These are phyloP conservation scores for Phyllotreta cruciferae DNA, from an alignment of 2,888 invertebrate species.

Conservation along the genomic window DNA sequence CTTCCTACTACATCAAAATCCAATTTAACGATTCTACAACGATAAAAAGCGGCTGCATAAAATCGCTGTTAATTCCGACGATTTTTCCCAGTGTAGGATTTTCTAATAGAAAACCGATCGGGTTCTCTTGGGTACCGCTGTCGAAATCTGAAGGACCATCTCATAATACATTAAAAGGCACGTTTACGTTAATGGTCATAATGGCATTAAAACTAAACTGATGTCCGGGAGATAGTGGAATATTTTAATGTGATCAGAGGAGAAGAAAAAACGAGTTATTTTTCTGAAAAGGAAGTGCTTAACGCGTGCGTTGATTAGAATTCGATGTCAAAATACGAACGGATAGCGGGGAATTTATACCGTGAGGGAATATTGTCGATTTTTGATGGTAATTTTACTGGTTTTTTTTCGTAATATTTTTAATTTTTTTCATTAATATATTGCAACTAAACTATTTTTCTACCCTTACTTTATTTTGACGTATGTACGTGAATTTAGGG, in stretches of 20 bases:
- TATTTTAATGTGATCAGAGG: conserved; percentile 35
- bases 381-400: no score
- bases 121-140: conserved; percentile 3
- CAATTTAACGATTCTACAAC: conserved; percentile 24
- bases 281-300: conserved; percentile 33
- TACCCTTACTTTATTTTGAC: no score
- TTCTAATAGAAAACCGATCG: conserved; percentile 19
- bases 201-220: conserved; percentile 34
- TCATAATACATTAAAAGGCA: conserved; percentile 25
- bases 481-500: no score
- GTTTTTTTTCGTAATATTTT: no score
- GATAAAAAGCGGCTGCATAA: neutral
- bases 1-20: conserved; percentile 25
- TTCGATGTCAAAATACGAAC: conserved; percentile 33
- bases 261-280: conserved; percentile 28
- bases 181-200: conserved; percentile 29
- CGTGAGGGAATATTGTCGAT: neutral
- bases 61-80: neutral
- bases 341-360: neutral
- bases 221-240: conserved; percentile 29
- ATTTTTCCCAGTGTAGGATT: conserved; percentile 18
- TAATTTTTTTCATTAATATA: no score
- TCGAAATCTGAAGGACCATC: conserved; percentile 21
- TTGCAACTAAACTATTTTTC: no score
- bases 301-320: conserved; percentile 30